Evolutionary conservation across 2,113 vertebrate species (phyloP).

Genomic region (Zosterops borbonicus): DNA sequence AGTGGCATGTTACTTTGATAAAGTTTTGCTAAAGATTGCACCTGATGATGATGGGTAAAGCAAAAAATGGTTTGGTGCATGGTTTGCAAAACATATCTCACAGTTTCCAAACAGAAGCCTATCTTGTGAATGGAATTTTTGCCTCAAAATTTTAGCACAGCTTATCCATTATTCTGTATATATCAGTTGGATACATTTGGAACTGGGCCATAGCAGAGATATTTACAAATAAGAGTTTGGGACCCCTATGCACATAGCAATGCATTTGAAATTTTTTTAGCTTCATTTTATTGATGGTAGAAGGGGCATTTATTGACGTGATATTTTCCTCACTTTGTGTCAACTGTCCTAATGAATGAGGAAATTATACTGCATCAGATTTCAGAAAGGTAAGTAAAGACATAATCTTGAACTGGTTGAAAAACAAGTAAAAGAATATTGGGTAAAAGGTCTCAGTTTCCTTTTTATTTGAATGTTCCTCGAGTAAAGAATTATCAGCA

Average conservation of each 20-base stretch:
- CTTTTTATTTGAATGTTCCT: not conserved
- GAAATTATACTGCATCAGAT: not conserved
- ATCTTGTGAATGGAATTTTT: not conserved
- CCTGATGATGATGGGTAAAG: not conserved
- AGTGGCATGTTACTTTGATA: conserved; percentile 33
- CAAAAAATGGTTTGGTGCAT: not conserved
- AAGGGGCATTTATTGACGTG: not conserved
- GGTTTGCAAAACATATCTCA: not conserved
- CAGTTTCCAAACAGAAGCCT: not conserved
- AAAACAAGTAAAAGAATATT: not conserved
- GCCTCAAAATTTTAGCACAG: not conserved
- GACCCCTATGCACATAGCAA: no score
- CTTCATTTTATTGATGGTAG: not conserved
- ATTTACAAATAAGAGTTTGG: not conserved
- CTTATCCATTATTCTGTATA: not conserved
- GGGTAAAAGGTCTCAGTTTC: not conserved
- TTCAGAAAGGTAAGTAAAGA: not conserved
- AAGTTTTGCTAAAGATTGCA: conserved; percentile 17
- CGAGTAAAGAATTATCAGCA: not conserved
- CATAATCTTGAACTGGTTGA: not conserved
- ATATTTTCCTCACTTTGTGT: not conserved
- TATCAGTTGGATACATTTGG: not conserved
- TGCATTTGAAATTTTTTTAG: not conserved
- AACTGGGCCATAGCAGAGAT: not conserved
- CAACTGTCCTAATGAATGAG: not conserved